These are phyloP conservation scores for Tadarida brasiliensis DNA, from an alignment of 2,797 vertebrate species.

Conservation along the genomic window DNA sequence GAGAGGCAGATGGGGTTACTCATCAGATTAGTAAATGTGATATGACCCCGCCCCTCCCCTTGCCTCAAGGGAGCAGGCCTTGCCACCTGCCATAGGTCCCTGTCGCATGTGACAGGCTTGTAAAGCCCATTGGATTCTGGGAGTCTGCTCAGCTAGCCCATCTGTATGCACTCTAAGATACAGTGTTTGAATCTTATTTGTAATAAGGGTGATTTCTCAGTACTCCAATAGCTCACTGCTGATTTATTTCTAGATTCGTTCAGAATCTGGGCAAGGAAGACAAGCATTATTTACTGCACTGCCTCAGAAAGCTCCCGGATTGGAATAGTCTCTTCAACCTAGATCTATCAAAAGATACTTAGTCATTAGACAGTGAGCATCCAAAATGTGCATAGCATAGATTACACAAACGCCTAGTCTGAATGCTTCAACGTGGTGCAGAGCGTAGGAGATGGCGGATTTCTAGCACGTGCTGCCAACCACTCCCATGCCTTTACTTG, in stretches of 20 bases:
- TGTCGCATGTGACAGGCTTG: background rate
- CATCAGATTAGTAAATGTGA: background rate
- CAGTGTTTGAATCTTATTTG: background rate
- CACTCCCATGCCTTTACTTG: background rate
- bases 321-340: background rate
- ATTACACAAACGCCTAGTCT: background rate
- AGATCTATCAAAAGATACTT: background rate
- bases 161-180: background rate
- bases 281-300: slow-evolving; percentile 26
- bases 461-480: background rate
- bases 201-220: slow-evolving; percentile 31
- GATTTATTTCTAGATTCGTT: slow-evolving; percentile 55
- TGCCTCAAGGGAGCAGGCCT: background rate
- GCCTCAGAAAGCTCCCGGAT: background rate
- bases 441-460: background rate
- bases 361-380: slow-evolving; percentile 26
- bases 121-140: background rate
- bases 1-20: background rate
- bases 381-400: background rate
- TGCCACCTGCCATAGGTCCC: background rate
- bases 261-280: slow-evolving; percentile 10
- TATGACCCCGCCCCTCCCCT: background rate
- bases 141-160: background rate
- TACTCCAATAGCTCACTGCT: background rate
- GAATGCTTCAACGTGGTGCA: background rate